phyloP scores from a whole-genome alignment of 1,140 invertebrate species.

The Drosophila saltans region DNA sequence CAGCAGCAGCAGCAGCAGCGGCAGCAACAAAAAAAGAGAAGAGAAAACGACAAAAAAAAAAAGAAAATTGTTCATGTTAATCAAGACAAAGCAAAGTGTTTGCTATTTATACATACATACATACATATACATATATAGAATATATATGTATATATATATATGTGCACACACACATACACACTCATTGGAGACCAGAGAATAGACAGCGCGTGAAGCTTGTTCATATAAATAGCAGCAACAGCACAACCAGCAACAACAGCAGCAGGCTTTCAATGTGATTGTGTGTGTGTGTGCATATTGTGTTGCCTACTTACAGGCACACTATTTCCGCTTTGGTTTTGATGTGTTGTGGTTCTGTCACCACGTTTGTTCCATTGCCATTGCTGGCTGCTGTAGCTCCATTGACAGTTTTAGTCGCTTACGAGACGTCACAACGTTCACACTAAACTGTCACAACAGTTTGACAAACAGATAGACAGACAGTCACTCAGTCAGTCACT shows the following conservation, averaged over 20 bases:
- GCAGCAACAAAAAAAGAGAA: constrained; percentile 37
- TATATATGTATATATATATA: constrained; percentile 3
- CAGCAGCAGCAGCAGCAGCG: not conserved
- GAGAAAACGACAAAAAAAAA: constrained; percentile 12
- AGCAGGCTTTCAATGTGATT: constrained; percentile 18
- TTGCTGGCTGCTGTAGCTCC: constrained; percentile 54
- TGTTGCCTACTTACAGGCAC: constrained; percentile 77
- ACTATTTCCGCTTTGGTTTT: constrained; percentile 77
- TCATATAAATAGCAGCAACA: constrained; percentile 15
- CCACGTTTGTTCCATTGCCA: constrained; percentile 24
- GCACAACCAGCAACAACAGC: not conserved
- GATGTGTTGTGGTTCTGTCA: constrained; percentile 65
- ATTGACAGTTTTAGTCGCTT: constrained; percentile 64
- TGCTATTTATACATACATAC: constrained; percentile 53
- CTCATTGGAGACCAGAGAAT: constrained; percentile 27
- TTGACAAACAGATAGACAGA: constrained; percentile 24
- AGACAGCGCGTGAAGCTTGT: constrained; percentile 23
- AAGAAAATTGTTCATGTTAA: constrained; percentile 71
- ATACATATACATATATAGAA: constrained; percentile 1
- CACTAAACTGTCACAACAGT: constrained; percentile 38
- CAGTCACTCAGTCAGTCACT: constrained; percentile 1
- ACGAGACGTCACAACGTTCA: constrained; percentile 57
- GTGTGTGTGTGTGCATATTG: constrained; percentile 30
- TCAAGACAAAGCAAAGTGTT: constrained; percentile 68
- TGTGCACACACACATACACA: not conserved